Base-by-base conservation (phyloP, 2,888 invertebrate species). In the Heliconius charithonia region DNA sequence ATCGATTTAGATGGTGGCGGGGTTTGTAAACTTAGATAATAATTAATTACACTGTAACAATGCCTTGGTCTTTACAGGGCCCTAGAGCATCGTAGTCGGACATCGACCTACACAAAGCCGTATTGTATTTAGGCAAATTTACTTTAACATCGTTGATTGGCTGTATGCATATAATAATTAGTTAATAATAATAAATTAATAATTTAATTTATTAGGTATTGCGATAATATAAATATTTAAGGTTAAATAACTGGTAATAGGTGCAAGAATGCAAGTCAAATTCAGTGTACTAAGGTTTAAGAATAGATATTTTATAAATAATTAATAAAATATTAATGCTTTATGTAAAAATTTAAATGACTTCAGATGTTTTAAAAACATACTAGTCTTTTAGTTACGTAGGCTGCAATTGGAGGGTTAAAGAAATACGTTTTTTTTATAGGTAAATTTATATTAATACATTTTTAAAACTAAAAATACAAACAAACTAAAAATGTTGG, bases 21-120 rank as follows among this genome's bases (percentile, higher is more conserved):
- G 74, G 72, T 73, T 66, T 77, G 77, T 71, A 73, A 71, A 63
- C 72, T 77, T 73, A 65, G 77, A 77, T 77, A 77, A 89, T 91
- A 92, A 92, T 93, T 92, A 92, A 92, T 93, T 89, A 91, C 86
- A 84, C 81, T 83, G 85, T 75, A 84, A 88, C 91, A 91, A 90
- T 88, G 87, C 88, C 87, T 85, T 83, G 85, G 84, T 86, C 86
- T 86, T 89, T 90, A 92, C 87, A 85, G 88, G 85, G 86, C 92
- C 91, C 92, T 82, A 79, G 90, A 90, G 92, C 87, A 84, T 88
- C 89, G 88, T 91, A 86, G 83, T 82, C 85, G 81, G 85, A 84
- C 85, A 84, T 83, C 79, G 83, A 79, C 82, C 83, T 83, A 84
- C 81, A 81, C 78, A 83, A 81, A 41, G 74, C 74, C 74, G 63